Evolutionary conservation across 64 coral and sea anemone genomes (phyloP), one percentile per base, ranked within the genome.

Genomic region (Orbicella faveolata): DNA sequence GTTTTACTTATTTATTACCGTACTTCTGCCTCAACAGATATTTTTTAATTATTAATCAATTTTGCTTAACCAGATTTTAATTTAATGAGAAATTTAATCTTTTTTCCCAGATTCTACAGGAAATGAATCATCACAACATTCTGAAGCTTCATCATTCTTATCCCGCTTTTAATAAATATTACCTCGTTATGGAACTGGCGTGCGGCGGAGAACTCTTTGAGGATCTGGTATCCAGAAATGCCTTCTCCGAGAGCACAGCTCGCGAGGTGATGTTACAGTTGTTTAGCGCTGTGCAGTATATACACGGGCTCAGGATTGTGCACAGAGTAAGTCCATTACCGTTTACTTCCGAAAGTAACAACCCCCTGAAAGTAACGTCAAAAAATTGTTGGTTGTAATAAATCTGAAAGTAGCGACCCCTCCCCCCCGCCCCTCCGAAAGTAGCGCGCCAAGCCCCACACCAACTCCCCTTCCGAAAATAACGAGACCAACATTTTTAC

Each of bases 131-230:
- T 36, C 88, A 86, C 55, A 94, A 94, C 66, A 90, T 94, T 64
- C 75, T 94, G 4, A 89, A 89, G 51, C 88, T 90, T 15, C 88
- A 90, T 44, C 86, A 86, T 81, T 63, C 17, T 34, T 94, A 94
- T 63, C 81, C 63, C 36, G 83, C 87, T 34, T 89, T 90, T 59
- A 79, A 90, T 76, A 84, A 81, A 44, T 94, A 80, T 59, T 94
- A 94, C 69, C 65, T 94, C n/a, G 76, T 94, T 19, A 80, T 90
- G 4, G 93, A 94, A 82, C 53, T 90, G 18, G 75, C 84, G 66
- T 79, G 67, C 21, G 93, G 93, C 18, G 93, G 88, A 61, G 93
- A 94, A 34, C 75, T 94, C 44, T 81, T 94, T 21, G 87, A 90
- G 65, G 93, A 94, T 67, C 79, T 94, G 39, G 93, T 94, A 37